A percentile compares a stretch with the other conserved stretches of the same genome.
phyloP scores from a whole-genome alignment of 2,113 vertebrate genomes.

The Candoia aspera region DNA sequence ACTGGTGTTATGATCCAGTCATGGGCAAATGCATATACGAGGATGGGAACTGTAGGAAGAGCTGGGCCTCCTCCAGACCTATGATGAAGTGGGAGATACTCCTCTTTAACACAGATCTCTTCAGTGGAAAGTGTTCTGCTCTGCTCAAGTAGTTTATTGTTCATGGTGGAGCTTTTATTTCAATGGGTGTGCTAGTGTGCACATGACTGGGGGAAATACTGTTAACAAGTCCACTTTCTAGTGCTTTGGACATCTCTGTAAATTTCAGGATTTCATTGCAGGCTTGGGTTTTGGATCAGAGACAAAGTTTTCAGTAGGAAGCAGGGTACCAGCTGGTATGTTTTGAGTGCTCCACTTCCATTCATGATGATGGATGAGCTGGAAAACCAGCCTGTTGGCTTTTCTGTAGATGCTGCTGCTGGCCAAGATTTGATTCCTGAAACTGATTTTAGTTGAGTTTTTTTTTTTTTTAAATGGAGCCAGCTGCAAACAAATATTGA shows the following conservation, averaged over 20 bases:
- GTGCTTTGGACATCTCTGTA: background rate
- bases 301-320: constrained; percentile 4
- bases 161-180: constrained; percentile 15
- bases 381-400: constrained; percentile 52
- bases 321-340: constrained; percentile 11
- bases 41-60: background rate
- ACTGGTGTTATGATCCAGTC: constrained; percentile 2
- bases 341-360: constrained; percentile 11
- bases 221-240: background rate
- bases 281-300: constrained; percentile 17
- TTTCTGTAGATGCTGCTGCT: constrained; percentile 40
- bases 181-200: background rate
- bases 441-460: background rate
- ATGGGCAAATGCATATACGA: background rate
- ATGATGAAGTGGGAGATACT: constrained; percentile 2
- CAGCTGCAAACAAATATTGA: constrained; percentile 3
- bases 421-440: constrained; percentile 19
- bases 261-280: constrained; percentile 16
- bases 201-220: background rate
- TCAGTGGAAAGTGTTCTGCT: background rate
- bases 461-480: constrained; percentile 6
- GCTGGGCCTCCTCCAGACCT: background rate
- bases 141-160: constrained; percentile 12
- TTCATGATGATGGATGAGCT: background rate
- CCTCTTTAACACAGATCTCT: background rate